Evolutionary conservation across 1,140 invertebrate species (phyloP).

Genomic region (Papilio glaucus): DNA sequence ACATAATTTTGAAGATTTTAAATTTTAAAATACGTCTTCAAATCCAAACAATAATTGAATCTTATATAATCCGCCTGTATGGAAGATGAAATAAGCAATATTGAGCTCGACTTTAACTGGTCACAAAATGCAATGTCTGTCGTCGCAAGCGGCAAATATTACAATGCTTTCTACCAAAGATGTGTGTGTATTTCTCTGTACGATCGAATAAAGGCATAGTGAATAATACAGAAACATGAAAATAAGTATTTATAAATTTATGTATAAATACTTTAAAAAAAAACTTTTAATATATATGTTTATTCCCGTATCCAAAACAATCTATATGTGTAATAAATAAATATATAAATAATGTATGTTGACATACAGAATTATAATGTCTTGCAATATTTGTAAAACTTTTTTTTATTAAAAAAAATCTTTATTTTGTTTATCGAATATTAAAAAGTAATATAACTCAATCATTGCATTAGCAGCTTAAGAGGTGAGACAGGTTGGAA

Average conservation of each 20-base stretch:
- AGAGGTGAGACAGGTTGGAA: not conserved
- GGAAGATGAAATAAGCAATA: not conserved
- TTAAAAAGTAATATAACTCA: not conserved
- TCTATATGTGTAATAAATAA: too few relatives aligned
- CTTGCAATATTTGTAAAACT: too few relatives aligned
- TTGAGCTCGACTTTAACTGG: not conserved
- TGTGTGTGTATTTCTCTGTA: slow-evolving; percentile 47
- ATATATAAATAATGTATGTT: too few relatives aligned
- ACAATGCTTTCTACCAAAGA: slow-evolving; percentile 64
- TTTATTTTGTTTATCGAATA: too few relatives aligned
- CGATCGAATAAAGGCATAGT: slow-evolving; percentile 21
- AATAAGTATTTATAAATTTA: not conserved
- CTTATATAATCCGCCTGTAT: not conserved
- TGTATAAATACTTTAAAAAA: too few relatives aligned
- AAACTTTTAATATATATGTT: too few relatives aligned
- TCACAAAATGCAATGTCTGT: slow-evolving; percentile 31
- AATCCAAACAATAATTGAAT: not conserved
- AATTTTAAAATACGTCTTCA: not conserved
- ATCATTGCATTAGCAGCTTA: not conserved
- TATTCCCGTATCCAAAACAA: too few relatives aligned
- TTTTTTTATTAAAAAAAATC: too few relatives aligned
- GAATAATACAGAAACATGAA: not conserved
- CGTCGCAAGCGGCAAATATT: too few relatives aligned
- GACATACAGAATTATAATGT: too few relatives aligned
- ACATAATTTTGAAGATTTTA: not conserved